A percentile compares a stretch with the other conserved stretches of the same genome.
phyloP scores from a whole-genome alignment of 2,797 vertebrate species.

The Enteromius trimaculatus region DNA sequence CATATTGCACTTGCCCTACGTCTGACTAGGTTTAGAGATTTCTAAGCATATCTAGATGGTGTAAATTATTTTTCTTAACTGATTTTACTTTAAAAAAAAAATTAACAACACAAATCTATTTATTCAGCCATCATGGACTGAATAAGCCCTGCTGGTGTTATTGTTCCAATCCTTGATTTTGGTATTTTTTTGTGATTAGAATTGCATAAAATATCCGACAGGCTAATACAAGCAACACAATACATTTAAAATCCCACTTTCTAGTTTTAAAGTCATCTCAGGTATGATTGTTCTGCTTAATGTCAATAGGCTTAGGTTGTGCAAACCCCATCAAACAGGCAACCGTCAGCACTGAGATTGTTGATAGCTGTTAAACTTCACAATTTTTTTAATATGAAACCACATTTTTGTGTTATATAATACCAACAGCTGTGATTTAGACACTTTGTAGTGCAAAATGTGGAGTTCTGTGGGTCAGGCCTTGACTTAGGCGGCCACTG shows the following conservation, averaged over 20 bases:
- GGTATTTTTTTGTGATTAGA: background rate
- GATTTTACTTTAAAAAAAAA: background rate
- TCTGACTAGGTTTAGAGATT: slow-evolving; percentile 48
- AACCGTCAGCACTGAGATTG: background rate
- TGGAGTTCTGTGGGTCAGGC: slow-evolving; percentile 31
- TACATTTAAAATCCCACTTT: background rate
- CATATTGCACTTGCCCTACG: slow-evolving; percentile 52
- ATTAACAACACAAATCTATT: background rate
- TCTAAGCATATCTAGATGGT: slow-evolving; percentile 60
- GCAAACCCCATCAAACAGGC: background rate
- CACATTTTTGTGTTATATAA: background rate
- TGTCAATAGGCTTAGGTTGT: background rate
- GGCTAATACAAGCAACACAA: background rate
- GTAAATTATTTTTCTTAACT: slow-evolving; percentile 28
- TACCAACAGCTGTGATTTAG: slow-evolving; percentile 8
- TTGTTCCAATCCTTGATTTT: background rate
- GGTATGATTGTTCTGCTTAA: background rate
- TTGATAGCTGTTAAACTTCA: background rate
- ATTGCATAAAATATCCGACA: background rate
- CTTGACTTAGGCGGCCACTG: slow-evolving; percentile 71
- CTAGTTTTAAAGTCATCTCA: background rate
- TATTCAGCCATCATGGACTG: background rate
- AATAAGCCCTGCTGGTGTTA: background rate
- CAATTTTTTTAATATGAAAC: background rate
- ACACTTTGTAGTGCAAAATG: background rate